Base-by-base conservation (phyloP, 1,140 invertebrate species). In the Bombus breviceps region DNA sequence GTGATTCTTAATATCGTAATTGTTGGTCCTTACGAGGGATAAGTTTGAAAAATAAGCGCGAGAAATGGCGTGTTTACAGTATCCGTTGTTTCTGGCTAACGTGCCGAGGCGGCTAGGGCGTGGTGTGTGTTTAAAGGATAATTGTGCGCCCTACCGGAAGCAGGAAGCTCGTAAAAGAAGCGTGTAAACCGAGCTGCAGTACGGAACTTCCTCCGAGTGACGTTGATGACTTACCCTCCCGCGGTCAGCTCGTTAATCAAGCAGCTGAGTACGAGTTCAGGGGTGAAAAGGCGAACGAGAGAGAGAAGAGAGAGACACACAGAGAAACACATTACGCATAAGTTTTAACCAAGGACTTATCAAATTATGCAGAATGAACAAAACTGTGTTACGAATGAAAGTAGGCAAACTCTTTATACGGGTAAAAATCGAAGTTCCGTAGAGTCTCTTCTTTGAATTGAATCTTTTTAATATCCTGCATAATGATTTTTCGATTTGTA, bases 231-330 rank as follows among this genome's bases (percentile, higher is more conserved):
- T 98, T 97, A 98, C 97, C 97, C 97, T 95, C 96, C 97, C 92
- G 96, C 96, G 95, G 97, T 96, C 96, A 97, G 96, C 96, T 98
- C 97, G 96, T 98, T 97, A 96, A 97, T 97, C 96, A 98, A 96
- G 97, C 97, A 97, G 97, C 97, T 98, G 96, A 95, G 93, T 93
- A 95, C 95, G 94, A 95, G 95, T 96, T 95, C 95, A 93, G 95
- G 95, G 95, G 95, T 96, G 95, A 96, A 96, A 96, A 95, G 95
- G 95, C 92, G 95, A 95, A 95, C 94, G 95, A 96, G 94, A 96
- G 96, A 96, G 96, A 95, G 94, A 96, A 94, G 96, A 89, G 72
- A 89, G 88, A 89, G 81, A 90, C 85, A 96, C 94, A 96, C 95
- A 96, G 96, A 95, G 94, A 96, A 94, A 96, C 95, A 96, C 92